phyloP scores from a whole-genome alignment of 2,888 invertebrate genomes.

The Pseudococcus jackbeardsleyi region DNA sequence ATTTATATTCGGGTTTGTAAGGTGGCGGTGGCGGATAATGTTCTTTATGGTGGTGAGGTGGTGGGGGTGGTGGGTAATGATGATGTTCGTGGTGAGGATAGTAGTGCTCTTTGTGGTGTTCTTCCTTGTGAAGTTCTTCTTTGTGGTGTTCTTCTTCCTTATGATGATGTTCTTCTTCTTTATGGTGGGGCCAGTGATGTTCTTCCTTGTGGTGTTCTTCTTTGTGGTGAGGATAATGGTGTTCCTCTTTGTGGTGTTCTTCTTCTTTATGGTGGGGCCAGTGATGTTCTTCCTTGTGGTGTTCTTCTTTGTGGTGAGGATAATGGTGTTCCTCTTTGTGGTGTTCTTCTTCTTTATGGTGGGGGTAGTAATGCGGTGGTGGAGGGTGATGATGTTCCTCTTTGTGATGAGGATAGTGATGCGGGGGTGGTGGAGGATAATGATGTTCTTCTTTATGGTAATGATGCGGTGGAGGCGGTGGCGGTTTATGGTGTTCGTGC shows the following conservation, averaged over 20 bases:
- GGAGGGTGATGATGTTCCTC: not conserved
- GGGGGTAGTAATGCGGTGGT: not conserved
- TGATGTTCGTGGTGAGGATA: not conserved
- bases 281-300: not conserved
- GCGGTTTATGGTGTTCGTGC: slow-evolving; percentile 6
- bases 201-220: not conserved
- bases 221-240: not conserved
- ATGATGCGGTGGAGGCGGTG: not conserved
- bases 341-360: not conserved
- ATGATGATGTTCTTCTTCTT: not conserved
- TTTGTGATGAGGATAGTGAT: not conserved
- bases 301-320: slow-evolving; percentile 6
- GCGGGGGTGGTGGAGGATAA: not conserved
- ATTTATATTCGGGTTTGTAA: not conserved
- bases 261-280: not conserved
- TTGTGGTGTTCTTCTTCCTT: not conserved
- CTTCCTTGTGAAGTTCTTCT: no score
- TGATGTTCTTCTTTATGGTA: not conserved
- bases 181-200: not conserved
- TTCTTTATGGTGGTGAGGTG: not conserved
- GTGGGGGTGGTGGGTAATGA: not conserved
- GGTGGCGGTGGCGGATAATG: not conserved
- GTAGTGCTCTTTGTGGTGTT: not conserved
- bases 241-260: slow-evolving; percentile 13
- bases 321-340: not conserved